These are phyloP conservation scores for Thecophora atra DNA, from an alignment of 2,888 invertebrate genomes.

Conservation along the genomic window DNA sequence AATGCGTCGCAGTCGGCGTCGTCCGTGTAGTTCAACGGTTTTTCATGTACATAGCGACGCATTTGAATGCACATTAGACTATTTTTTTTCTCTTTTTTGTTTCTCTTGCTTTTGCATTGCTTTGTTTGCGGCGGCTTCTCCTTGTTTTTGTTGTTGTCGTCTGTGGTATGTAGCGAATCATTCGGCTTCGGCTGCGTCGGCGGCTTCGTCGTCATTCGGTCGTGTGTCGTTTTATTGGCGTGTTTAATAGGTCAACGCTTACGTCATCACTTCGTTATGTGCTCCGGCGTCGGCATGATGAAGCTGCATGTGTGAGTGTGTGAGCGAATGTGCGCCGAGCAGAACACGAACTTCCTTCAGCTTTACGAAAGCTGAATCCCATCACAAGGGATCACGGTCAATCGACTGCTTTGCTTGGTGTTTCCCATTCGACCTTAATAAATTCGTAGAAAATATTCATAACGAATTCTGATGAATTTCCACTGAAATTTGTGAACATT, in stretches of 20 bases:
- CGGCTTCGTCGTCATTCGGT: constrained; percentile 4
- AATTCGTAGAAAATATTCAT: too few species aligned
- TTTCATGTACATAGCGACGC: constrained; percentile 24
- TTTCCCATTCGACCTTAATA: too few species aligned
- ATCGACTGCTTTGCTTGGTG: too few species aligned
- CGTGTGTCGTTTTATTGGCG: constrained; percentile 16
- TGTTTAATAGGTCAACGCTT: constrained; percentile 44
- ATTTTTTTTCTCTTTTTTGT: background rate
- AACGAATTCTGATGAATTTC: too few species aligned
- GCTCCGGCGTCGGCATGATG: too few species aligned
- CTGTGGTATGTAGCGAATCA: background rate
- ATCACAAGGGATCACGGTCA: background rate
- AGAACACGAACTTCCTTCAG: background rate
- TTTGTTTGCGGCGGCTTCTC: background rate
- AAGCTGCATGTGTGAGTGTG: constrained; percentile 2
- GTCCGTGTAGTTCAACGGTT: constrained; percentile 37
- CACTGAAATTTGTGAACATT: too few species aligned
- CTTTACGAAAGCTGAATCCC: background rate
- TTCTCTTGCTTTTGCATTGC: constrained; percentile 17
- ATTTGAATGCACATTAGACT: background rate
- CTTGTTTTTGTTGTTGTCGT: background rate
- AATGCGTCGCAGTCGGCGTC: constrained; percentile 8
- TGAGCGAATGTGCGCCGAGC: background rate
- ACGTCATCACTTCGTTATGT: constrained; percentile 37
- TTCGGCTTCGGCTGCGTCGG: too few species aligned